Conservation (phyloP, 1,140 invertebrate genomes). For the Whitmania pigra region DNA sequence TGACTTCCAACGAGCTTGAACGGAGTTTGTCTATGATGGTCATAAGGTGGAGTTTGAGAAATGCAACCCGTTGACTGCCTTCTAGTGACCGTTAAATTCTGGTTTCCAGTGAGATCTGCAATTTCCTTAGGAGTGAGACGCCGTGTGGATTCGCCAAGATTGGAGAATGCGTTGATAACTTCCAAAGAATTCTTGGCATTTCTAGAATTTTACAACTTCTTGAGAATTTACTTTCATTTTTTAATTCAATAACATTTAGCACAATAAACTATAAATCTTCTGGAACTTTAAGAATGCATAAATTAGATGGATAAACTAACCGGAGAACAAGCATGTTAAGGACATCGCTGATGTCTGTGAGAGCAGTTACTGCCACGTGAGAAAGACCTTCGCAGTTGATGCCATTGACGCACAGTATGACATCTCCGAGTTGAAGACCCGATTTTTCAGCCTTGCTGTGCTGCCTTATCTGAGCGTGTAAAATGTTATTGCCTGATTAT, state of each 20-base stretch:
- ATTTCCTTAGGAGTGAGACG: constrained; percentile 2
- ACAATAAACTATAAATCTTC: too few relatives aligned
- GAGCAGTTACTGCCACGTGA: neutral
- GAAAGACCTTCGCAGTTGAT: constrained; percentile 1
- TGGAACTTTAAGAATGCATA: too few relatives aligned
- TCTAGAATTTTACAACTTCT: neutral
- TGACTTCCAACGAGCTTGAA: neutral
- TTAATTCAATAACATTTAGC: too few relatives aligned
- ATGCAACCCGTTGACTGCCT: constrained; percentile 6
- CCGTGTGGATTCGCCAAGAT: neutral
- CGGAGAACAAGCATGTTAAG: neutral
- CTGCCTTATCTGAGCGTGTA: neutral
- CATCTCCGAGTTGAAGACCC: neutral
- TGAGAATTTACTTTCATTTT: neutral
- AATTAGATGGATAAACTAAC: neutral
- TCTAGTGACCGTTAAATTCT: neutral
- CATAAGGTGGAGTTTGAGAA: neutral
- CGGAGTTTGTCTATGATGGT: neutral
- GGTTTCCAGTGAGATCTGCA: constrained; percentile 6
- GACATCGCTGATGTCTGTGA: constrained; percentile 10
- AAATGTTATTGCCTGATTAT: too few relatives aligned
- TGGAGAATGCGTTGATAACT: neutral
- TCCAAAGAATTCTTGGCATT: neutral
- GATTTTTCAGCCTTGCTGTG: constrained; percentile 7
- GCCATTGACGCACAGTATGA: neutral